These are phyloP conservation scores for Mesorhabditis spiculigera DNA, from an alignment of 2,888 invertebrate genomes.

Conservation along the genomic window DNA sequence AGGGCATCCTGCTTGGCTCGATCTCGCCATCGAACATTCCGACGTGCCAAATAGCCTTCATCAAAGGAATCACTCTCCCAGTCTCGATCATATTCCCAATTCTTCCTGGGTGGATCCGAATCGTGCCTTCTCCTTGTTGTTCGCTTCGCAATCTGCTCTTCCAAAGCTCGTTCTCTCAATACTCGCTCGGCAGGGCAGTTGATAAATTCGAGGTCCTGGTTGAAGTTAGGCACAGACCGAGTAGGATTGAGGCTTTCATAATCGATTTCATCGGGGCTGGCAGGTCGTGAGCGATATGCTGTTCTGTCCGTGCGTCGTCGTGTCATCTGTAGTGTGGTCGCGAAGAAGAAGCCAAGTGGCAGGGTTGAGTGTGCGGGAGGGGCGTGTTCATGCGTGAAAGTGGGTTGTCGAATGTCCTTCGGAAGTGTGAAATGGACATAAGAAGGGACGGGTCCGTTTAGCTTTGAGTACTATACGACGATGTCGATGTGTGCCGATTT, in stretches of 20 bases:
- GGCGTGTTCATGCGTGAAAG: too few relatives aligned
- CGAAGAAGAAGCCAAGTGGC: too few relatives aligned
- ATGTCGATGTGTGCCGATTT: too few relatives aligned
- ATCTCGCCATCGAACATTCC: background rate
- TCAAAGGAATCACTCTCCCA: background rate
- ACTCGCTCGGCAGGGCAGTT: background rate
- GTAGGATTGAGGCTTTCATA: background rate
- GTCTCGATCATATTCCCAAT: constrained; percentile 3
- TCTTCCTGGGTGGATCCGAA: background rate
- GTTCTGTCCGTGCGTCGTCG: background rate
- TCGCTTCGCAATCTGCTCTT: constrained; percentile 1
- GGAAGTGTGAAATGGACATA: too few relatives aligned
- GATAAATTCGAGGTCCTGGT: background rate
- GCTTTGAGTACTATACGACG: too few relatives aligned
- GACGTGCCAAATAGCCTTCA: background rate
- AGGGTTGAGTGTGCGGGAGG: too few relatives aligned
- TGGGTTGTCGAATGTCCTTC: too few relatives aligned
- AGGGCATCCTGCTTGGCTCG: background rate
- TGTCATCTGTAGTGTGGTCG: background rate
- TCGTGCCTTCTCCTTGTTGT: background rate
- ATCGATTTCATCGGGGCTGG: background rate
- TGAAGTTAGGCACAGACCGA: background rate
- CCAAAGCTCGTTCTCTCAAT: background rate
- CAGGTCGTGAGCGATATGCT: background rate
- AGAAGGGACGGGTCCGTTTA: too few relatives aligned